Evolutionary conservation across 2,797 vertebrate genomes (phyloP).

Genomic region (Natrix natrix): DNA sequence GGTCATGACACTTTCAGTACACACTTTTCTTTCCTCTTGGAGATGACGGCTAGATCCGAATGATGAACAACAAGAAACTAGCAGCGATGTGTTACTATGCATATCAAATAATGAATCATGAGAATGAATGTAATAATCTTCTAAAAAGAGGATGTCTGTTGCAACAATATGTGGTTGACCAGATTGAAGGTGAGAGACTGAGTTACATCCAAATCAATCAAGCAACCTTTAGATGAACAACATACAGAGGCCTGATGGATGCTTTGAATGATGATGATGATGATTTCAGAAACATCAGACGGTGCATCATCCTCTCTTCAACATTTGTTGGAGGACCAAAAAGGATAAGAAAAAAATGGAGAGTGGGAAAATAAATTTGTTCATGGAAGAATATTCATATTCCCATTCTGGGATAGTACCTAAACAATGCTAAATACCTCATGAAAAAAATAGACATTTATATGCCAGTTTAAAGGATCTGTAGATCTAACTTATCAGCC

Average conservation of each 20-base stretch:
- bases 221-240: neutral
- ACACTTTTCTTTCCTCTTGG: neutral
- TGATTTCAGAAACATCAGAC: neutral
- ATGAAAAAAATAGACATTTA: neutral
- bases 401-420: neutral
- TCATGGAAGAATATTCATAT: neutral
- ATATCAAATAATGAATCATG: neutral
- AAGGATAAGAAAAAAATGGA: neutral
- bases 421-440: neutral
- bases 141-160: neutral
- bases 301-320: neutral
- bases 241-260: neutral
- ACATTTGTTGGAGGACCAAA: neutral
- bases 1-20: neutral
- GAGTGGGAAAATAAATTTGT: neutral
- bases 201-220: neutral
- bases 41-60: neutral
- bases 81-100: neutral
- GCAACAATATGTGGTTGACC: neutral
- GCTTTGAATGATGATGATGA: neutral
- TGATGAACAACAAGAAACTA: neutral
- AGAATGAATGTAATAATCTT: neutral
- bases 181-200: neutral
- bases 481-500: neutral
- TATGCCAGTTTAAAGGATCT: neutral